Base-by-base conservation (phyloP, 2,888 invertebrate species). In the Mythimna vitellina region DNA sequence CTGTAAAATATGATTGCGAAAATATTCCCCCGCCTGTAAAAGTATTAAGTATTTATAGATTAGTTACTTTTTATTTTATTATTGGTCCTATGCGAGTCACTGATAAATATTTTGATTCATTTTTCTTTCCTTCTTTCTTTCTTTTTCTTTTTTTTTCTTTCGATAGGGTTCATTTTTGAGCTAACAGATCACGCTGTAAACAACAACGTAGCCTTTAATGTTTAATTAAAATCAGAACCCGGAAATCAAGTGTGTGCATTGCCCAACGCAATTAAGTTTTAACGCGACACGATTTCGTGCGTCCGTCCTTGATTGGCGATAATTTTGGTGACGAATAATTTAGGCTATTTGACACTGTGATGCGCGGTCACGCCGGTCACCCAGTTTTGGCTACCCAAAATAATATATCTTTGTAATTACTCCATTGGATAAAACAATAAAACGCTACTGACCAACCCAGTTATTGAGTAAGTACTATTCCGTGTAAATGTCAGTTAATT, bases 401-500 rank as follows among this genome's bases (percentile, higher is more conserved):
- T 75, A 82, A 84, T 84, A 84, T 71, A 83, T 79, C 80, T 77
- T 70, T 70, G 70, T 81, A 81, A 83, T 84, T 81, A 84, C 66
- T 60, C 74, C 79, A 79, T 73, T 75, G 79, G 70, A 72, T 77
- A 76, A 75, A 85, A 71, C 72, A 69, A 72, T 77, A 76, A 75
- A 85, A 71, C 72, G 70, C 70, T 71, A 84, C 75, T 79, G 83
- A 77, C 76, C 82, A 71, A 65, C 32, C 73, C 82, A 64, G 77
- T 80, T 83, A 82, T 80, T 82, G 83, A 82, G 80, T 83, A 77
- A 83, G 83, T 83, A 86, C 78, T 74, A 78, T 86, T 86, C 76
- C 83, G 65, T 83, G 84, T 82, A 84, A 84, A 84, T 78, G 74
- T 80, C 84, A 82, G 82, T 75, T 75, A 62, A 83, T 84, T 83